phyloP scores from a whole-genome alignment of 2,113 vertebrate genomes.

The Camelus bactrianus region DNA sequence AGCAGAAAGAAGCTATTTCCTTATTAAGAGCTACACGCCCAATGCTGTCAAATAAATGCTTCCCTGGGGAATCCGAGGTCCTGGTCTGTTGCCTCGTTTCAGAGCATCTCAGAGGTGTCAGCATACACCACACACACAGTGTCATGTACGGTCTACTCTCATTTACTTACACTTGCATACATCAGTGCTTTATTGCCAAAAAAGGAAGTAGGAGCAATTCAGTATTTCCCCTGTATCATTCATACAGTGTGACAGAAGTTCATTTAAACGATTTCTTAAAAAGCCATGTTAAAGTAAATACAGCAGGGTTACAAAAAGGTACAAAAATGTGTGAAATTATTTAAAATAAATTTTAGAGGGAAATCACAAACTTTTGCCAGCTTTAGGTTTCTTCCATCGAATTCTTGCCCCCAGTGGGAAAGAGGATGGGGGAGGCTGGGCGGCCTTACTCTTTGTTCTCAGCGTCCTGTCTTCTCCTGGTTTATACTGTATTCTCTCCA shows the following conservation, averaged over 20 bases:
- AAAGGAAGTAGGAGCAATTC: conserved; percentile 74
- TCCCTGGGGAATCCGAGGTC: conserved; percentile 70
- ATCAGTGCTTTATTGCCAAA: conserved; percentile 81
- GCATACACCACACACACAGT: conserved; percentile 7
- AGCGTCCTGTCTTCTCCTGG: no score
- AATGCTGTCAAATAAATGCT: conserved; percentile 66
- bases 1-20: conserved; percentile 64
- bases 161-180: conserved; percentile 34
- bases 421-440: background rate
- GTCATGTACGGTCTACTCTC: background rate
- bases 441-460: background rate
- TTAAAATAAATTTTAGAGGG: conserved; percentile 54
- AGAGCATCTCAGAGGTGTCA: conserved; percentile 54
- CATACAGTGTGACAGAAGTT: conserved; percentile 69
- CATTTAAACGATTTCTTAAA: conserved; percentile 69
- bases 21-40: conserved; percentile 62
- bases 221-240: conserved; percentile 66
- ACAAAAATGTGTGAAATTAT: conserved; percentile 9
- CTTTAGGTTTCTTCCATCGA: background rate
- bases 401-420: background rate
- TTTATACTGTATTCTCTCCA: background rate
- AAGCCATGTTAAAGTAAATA: conserved; percentile 69
- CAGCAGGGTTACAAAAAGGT: conserved; percentile 61
- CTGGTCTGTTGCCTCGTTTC: conserved; percentile 67
- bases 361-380: background rate